Evolutionary conservation across 2,113 vertebrate species (phyloP), one percentile per base, ranked within the genome.

Genomic region (Corythoichthys intestinalis): DNA sequence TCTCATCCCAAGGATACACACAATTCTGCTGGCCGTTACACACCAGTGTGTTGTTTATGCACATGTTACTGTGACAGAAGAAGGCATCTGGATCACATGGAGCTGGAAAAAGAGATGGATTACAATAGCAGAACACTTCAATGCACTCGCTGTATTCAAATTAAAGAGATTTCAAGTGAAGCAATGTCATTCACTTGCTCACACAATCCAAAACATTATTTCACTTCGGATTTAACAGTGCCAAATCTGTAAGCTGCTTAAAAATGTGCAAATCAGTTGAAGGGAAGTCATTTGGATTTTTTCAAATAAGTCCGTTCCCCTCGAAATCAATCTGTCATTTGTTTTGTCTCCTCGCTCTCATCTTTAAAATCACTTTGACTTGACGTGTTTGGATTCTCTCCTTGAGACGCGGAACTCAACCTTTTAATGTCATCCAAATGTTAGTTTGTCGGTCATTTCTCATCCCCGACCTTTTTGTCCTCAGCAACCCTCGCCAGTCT

Each of bases 11-110:
- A 65, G 97, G 97, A 80, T 99, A 99, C 53, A 98, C 97, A 75
- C 97, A 99, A 85, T 99, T 99, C 91, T 99, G 97, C 68, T 98
- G 92, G 70, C 97, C 97, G 2, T 99, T 99, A 90, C 97, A 99
- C 85, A 99, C 97, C 84, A 99, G 87, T 0, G 96, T 96, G 81
- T 94, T 96, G 90, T 99, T 99, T 85, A 99, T 99, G 84, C 97
- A 99, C 97, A 99, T 99, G 90, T 99, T 99, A 84, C 97, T 99
- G 89, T 99, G 97, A 84, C 97, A 99, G 92, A 99, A 99, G 92
- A 98, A 99, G 15, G 94, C 88, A 71, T 95, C 95, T 67, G 94
- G 93, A 85, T 98, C 97, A 81, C 97, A 99, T 44, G 97, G 97
- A 88, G 97, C 97, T 99, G 80, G 58, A 82, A 88, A 81, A 14